These are phyloP conservation scores for Anoplophora glabripennis DNA, from an alignment of 1,140 invertebrate genomes.

Conservation along the genomic window DNA sequence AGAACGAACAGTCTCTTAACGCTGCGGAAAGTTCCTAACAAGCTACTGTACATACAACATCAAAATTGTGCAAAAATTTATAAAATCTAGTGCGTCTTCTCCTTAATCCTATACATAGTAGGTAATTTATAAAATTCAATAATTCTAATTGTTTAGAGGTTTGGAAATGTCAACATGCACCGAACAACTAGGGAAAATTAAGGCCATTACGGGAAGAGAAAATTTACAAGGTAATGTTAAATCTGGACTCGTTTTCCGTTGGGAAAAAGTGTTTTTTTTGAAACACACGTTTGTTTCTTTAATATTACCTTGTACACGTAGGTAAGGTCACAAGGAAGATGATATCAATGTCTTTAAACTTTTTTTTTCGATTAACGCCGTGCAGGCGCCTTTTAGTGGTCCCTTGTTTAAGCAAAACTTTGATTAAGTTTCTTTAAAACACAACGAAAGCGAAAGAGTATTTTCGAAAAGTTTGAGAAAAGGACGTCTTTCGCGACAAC, in stretches of 20 bases:
- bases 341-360: background rate
- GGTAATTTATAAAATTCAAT: conserved; percentile 8
- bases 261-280: too few relatives aligned
- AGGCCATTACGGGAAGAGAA: conserved; percentile 16
- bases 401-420: too few relatives aligned
- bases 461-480: too few relatives aligned
- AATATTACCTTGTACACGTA: conserved; percentile 11
- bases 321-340: background rate
- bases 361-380: too few relatives aligned
- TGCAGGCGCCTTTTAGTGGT: too few relatives aligned
- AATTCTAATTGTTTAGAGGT: conserved; percentile 12
- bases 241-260: background rate
- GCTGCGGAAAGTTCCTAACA: too few relatives aligned
- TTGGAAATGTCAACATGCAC: conserved; percentile 13
- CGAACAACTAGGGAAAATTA: background rate
- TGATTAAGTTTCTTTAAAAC: too few relatives aligned
- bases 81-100: conserved; percentile 21
- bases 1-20: too few relatives aligned
- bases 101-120: conserved; percentile 5
- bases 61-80: conserved; percentile 23
- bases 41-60: conserved; percentile 2
- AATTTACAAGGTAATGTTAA: conserved; percentile 10
- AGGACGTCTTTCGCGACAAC: too few relatives aligned
- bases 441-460: too few relatives aligned
- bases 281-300: too few relatives aligned